Percentiles rank a stretch among this genome's conserved stretches.
These are phyloP conservation scores for Gorsachius goisagi DNA, from an alignment of 2,113 vertebrate species.

Conservation along the genomic window DNA sequence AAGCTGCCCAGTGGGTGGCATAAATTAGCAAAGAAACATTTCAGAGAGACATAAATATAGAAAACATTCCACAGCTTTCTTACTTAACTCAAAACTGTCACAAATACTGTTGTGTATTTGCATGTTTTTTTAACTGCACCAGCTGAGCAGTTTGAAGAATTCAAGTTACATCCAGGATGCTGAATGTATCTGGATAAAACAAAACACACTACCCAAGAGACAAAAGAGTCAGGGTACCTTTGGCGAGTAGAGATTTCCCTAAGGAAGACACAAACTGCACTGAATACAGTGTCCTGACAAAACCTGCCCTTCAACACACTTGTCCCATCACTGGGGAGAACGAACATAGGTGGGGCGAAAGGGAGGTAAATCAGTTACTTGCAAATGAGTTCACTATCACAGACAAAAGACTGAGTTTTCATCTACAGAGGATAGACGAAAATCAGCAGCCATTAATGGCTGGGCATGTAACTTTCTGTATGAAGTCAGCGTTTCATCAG, in stretches of 20 bases:
- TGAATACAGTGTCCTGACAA: background rate
- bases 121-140: background rate
- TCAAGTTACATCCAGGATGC: background rate
- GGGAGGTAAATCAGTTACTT: background rate
- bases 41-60: background rate
- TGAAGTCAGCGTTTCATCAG: background rate
- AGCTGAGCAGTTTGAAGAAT: background rate
- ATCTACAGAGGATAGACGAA: background rate
- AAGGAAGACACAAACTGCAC: background rate
- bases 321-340: background rate
- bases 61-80: conserved; percentile 1
- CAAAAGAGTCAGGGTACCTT: background rate
- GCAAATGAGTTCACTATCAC: background rate
- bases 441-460: background rate
- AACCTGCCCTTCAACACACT: background rate
- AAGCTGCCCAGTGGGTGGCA: background rate
- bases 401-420: background rate
- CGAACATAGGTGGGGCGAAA: accelerated
- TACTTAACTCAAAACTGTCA: background rate
- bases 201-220: background rate
- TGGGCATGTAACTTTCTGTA: background rate
- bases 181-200: background rate
- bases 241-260: background rate
- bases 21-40: conserved; percentile 18
- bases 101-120: background rate